phyloP scores from a whole-genome alignment of 2,888 invertebrate species.

The Arge pagana region DNA sequence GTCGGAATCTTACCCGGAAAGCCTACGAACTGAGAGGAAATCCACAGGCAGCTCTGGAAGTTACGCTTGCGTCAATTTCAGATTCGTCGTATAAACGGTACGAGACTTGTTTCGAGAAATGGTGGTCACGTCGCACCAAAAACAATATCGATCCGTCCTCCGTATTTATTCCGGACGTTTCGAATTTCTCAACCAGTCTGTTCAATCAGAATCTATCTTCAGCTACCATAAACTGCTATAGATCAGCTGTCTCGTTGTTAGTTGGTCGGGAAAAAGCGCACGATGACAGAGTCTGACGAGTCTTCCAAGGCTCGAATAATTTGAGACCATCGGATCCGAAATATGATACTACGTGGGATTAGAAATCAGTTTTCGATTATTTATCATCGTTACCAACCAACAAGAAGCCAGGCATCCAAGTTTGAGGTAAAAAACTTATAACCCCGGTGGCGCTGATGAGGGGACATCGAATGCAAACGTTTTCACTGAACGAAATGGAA shows the following conservation, averaged over 20 bases:
- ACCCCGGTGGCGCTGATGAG: conserved; percentile 25
- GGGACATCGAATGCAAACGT: conserved; percentile 26
- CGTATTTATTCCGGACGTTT: conserved; percentile 10
- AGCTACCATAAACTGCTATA: conserved; percentile 22
- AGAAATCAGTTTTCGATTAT: conserved; percentile 29
- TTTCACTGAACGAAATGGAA: conserved; percentile 18
- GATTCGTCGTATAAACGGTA: conserved; percentile 22
- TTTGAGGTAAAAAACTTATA: conserved; percentile 25
- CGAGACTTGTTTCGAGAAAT: conserved; percentile 14
- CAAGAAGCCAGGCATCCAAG: conserved; percentile 1
- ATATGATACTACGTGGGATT: conserved; percentile 34
- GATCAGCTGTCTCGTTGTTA: conserved; percentile 24
- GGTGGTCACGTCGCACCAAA: conserved; percentile 19
- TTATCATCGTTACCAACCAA: conserved; percentile 9
- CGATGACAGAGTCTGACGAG: conserved; percentile 9
- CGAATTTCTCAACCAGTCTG: conserved; percentile 18
- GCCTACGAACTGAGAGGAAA: conserved; percentile 16
- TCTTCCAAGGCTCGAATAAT: neutral
- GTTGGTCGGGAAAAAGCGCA: conserved; percentile 21
- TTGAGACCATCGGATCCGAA: conserved; percentile 21
- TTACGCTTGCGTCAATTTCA: conserved; percentile 17
- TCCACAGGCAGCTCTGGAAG: neutral
- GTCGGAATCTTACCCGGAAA: conserved; percentile 6
- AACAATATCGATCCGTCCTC: conserved; percentile 7
- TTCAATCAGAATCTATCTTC: conserved; percentile 20